phyloP scores from a whole-genome alignment of 2,797 vertebrate species.

The Pempheris klunzingeri region DNA sequence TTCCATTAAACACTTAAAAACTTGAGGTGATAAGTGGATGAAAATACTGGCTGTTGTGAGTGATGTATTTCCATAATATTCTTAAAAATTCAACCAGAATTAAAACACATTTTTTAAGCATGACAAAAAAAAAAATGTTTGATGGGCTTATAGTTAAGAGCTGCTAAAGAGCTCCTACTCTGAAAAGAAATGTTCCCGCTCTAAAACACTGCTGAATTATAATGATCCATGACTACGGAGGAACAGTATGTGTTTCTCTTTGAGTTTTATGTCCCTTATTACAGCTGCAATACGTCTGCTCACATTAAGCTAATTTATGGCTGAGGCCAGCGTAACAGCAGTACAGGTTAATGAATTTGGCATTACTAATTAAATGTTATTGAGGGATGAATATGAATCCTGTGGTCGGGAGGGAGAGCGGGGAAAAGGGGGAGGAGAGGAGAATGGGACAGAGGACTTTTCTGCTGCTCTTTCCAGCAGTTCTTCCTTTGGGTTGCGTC shows the following conservation, averaged over 20 bases:
- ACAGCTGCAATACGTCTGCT: conserved; percentile 85
- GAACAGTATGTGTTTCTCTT: conserved; percentile 81
- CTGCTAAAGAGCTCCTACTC: conserved; percentile 56
- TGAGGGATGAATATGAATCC: conserved; percentile 97
- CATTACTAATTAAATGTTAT: conserved; percentile 98
- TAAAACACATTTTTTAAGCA: conserved; percentile 41
- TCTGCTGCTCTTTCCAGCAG: conserved; percentile 54
- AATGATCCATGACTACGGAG: conserved; percentile 80
- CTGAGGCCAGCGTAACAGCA: conserved; percentile 84
- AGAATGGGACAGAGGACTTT: conserved; percentile 63
- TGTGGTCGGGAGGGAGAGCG: conserved; percentile 83
- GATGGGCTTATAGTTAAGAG: conserved; percentile 49
- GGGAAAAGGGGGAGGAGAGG: conserved; percentile 57
- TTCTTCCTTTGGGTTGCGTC: conserved; percentile 49
- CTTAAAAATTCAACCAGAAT: conserved; percentile 24
- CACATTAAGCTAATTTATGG: conserved; percentile 89
- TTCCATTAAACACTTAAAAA: conserved; percentile 24
- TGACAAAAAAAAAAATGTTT: conserved; percentile 34
- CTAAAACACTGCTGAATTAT: conserved; percentile 73
- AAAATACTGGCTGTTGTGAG: conserved; percentile 24
- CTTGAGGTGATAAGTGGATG: conserved; percentile 8
- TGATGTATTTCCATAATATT: conserved; percentile 45
- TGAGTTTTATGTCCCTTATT: conserved; percentile 88
- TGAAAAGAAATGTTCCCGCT: conserved; percentile 60
- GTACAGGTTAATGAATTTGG: conserved; percentile 96